These are phyloP conservation scores for Aleiodes sp. DNA, from an alignment of 1,140 invertebrate genomes.

Conservation along the genomic window DNA sequence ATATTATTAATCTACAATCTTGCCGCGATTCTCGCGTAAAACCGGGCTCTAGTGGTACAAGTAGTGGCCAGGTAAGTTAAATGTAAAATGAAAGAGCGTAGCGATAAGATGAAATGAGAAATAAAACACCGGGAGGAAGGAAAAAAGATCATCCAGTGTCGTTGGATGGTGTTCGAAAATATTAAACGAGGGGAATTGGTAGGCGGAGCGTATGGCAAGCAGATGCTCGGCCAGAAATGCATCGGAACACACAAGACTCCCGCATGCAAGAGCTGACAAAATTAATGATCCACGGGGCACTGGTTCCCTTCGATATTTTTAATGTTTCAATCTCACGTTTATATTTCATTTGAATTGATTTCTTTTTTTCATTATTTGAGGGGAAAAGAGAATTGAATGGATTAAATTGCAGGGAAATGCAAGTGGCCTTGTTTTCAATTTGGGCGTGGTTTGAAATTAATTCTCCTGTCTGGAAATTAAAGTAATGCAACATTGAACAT, in stretches of 20 bases:
- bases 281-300: too few relatives aligned
- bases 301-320: too few relatives aligned
- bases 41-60: neutral
- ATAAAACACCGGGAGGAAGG: neutral
- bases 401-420: neutral
- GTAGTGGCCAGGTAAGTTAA: neutral
- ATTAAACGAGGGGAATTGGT: constrained; percentile 57
- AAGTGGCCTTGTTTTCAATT: constrained; percentile 1
- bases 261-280: constrained; percentile 1
- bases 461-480: neutral
- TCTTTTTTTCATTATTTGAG: too few relatives aligned
- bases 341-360: too few relatives aligned
- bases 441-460: constrained; percentile 2
- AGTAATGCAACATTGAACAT: constrained; percentile 7
- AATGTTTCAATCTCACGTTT: too few relatives aligned
- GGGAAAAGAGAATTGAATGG: neutral
- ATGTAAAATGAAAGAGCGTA: neutral
- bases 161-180: constrained; percentile 35
- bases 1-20: too few relatives aligned
- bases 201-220: constrained; percentile 49
- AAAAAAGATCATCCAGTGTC: neutral
- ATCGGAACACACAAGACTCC: constrained; percentile 10
- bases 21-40: too few relatives aligned
- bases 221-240: constrained; percentile 46
- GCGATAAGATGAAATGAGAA: neutral